Conservation (phyloP, 2,888 invertebrate species). For the Tenthredo mesomela region DNA sequence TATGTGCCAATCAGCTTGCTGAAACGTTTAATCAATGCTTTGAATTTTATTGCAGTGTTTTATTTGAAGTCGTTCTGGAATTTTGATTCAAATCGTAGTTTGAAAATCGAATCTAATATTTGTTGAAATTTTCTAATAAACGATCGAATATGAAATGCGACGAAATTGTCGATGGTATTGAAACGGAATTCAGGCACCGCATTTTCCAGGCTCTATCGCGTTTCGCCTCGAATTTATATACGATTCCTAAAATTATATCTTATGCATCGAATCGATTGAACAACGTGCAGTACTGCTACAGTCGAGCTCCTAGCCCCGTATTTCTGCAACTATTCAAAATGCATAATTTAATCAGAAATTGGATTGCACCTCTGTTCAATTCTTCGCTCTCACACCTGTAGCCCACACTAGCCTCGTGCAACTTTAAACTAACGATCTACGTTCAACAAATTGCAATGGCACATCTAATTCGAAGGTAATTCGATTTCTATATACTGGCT, state of each 20-base stretch:
- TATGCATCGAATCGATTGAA: slow-evolving; percentile 25
- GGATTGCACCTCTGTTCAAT: neutral
- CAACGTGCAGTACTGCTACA: neutral
- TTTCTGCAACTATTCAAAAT: slow-evolving; percentile 24
- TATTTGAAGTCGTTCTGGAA: neutral
- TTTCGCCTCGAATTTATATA: neutral
- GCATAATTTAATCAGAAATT: slow-evolving; percentile 22
- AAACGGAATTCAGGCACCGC: neutral
- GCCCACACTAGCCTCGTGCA: neutral
- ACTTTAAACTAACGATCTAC: neutral
- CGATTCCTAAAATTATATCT: slow-evolving; percentile 20
- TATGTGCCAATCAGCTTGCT: too few relatives aligned
- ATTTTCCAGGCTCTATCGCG: neutral
- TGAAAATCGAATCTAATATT: neutral
- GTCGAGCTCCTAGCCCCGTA: neutral
- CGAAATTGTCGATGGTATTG: neutral
- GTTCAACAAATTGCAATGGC: slow-evolving; percentile 6
- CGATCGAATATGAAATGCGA: neutral
- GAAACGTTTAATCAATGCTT: neutral
- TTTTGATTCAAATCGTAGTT: neutral
- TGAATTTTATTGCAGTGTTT: too few relatives aligned
- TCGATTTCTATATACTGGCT: neutral
- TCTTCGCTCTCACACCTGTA: neutral
- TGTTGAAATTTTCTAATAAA: neutral
- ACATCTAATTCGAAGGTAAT: neutral